Evolutionary conservation across 2,797 vertebrate species (phyloP).

Genomic region (Paguma larvata): DNA sequence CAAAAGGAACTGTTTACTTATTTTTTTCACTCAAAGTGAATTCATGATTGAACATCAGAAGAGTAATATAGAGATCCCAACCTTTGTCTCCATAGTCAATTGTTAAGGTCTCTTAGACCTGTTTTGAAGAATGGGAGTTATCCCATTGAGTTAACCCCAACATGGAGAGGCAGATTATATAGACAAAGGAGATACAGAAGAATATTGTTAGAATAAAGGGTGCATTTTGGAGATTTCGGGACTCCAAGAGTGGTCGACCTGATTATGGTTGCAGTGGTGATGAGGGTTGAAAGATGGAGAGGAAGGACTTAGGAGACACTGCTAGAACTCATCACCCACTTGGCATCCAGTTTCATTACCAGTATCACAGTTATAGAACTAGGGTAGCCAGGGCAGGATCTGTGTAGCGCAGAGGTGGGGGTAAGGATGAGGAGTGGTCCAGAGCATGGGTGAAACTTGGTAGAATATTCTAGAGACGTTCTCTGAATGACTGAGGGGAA

Average conservation of each 20-base stretch:
- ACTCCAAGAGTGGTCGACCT: neutral
- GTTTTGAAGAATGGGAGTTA: neutral
- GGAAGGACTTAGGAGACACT: neutral
- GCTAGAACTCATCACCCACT: neutral
- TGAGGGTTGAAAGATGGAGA: neutral
- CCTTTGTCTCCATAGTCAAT: neutral
- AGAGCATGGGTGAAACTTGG: fast-evolving
- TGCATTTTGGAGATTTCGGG: constrained; percentile 3
- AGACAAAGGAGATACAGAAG: neutral
- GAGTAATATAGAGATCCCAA: neutral
- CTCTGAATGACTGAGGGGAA: neutral
- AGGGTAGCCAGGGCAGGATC: neutral
- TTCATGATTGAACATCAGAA: neutral
- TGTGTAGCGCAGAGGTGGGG: neutral
- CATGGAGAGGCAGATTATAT: neutral
- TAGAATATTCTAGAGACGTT: neutral
- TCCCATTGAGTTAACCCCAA: neutral
- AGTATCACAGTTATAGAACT: neutral
- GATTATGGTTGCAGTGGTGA: neutral
- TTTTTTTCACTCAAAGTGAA: constrained; percentile 25
- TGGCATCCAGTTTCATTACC: neutral
- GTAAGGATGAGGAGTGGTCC: neutral
- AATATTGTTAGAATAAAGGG: neutral
- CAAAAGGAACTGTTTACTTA: neutral
- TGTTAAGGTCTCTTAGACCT: neutral